Evolutionary conservation across 1,140 invertebrate species (phyloP), one percentile per base, ranked within the genome.

Genomic region (Steinernema feltiae): DNA sequence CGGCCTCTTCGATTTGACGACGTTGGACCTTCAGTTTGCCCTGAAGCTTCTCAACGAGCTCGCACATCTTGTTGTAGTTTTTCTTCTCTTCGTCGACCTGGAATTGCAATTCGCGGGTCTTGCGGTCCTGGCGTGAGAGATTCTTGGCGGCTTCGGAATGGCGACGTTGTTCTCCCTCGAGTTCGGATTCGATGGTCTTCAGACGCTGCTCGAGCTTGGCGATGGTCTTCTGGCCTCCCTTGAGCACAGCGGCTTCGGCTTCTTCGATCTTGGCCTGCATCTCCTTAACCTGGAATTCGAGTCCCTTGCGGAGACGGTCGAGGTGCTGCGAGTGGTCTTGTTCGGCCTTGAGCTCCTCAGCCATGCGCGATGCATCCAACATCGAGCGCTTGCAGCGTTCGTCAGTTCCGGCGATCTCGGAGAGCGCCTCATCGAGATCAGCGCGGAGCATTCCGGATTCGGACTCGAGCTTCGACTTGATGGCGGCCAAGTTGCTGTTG

Each of bases 21-120:
- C 97, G 98, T 92, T 97, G 98, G 80, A 93, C 94, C 91, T 97
- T 97, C 90, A 98, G 97, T 91, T 98, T 99, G 89, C 94, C 69
- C 27, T 98, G 95, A 72, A 98, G 91, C 91, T 97, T 98, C 90
- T 98, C 96, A 82, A 97, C 94, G 80, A 98, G 91, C 89, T 97
- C 95, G 89, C 97, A 79, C 12, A 86, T 72, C 48, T 86, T 85
- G 27, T 84, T 77, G 74, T 87, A 86, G 75, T 85, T 87, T 74
- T 87, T 87, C 76, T 86, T 84, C 75, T 87, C 85, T 78, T 86
- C 85, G 17, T 86, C 79, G 15, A 87, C 82, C 75, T 86, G 88
- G 93, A 98, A 98, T 89, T 93, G 93, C 53, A 91, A 83, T 81
- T 90, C 90, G 81, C 90, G 90, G 70, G 90, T 86, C 72, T 89